Evolutionary conservation across 2,113 vertebrate species (phyloP).

Genomic region (Ptychochromis oligacanthus): DNA sequence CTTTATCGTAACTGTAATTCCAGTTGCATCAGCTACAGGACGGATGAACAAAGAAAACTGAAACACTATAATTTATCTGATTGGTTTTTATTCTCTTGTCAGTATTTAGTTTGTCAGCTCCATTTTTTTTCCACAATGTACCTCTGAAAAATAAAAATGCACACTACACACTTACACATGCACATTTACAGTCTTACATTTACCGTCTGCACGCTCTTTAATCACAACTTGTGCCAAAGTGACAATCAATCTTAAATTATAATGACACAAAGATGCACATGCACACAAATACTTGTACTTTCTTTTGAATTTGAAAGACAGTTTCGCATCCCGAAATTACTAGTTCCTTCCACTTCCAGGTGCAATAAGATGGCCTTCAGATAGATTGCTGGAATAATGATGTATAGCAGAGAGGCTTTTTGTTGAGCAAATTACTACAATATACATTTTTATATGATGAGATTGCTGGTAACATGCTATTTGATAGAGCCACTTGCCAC

Average conservation of each 20-base stretch:
- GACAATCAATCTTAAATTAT: slow-evolving; percentile 40
- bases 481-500: neutral
- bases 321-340: neutral
- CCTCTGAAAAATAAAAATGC: slow-evolving; percentile 17
- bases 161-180: neutral
- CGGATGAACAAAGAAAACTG: slow-evolving; percentile 48
- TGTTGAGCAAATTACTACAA: neutral
- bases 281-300: neutral
- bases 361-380: slow-evolving; percentile 11
- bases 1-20: slow-evolving; percentile 14
- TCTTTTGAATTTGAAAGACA: slow-evolving; percentile 20
- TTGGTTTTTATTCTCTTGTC: slow-evolving; percentile 41
- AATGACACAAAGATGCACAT: neutral
- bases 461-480: neutral
- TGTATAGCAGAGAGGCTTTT: neutral
- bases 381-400: slow-evolving; percentile 12
- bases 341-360: slow-evolving; percentile 29
- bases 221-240: slow-evolving; percentile 39
- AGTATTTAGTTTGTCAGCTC: slow-evolving; percentile 53
- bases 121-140: slow-evolving; percentile 48
- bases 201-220: slow-evolving; percentile 12
- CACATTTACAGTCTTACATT: neutral
- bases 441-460: neutral
- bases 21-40: slow-evolving; percentile 23
- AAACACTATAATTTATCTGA: slow-evolving; percentile 60